phyloP scores from a whole-genome alignment of 2,797 vertebrate genomes.

The Chelmon rostratus region DNA sequence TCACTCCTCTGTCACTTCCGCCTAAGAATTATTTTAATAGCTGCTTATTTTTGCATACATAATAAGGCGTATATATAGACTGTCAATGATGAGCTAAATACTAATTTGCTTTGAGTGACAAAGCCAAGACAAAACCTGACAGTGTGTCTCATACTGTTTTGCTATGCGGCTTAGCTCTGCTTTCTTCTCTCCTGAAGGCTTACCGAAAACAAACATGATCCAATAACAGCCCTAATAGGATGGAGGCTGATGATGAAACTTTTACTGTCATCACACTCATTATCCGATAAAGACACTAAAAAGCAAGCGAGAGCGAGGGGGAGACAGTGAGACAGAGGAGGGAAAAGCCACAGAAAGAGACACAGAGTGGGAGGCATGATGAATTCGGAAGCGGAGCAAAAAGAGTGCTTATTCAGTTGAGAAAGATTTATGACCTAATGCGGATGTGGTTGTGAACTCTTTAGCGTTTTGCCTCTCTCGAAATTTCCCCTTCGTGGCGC shows the following conservation, averaged over 20 bases:
- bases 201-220: conserved; percentile 79
- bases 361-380: conserved; percentile 54
- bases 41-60: conserved; percentile 34
- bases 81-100: conserved; percentile 34
- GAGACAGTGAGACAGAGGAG: conserved; percentile 25
- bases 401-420: conserved; percentile 77
- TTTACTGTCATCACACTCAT: conserved; percentile 79
- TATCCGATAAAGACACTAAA: conserved; percentile 68
- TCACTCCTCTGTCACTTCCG: conserved; percentile 27
- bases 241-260: conserved; percentile 78
- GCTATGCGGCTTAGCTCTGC: conserved; percentile 51
- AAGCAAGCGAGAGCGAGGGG: conserved; percentile 35
- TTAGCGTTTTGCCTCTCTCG: conserved; percentile 71
- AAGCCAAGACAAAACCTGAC: conserved; percentile 63
- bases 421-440: conserved; percentile 82
- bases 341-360: conserved; percentile 45
- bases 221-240: conserved; percentile 78
- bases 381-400: conserved; percentile 77
- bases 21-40: conserved; percentile 20
- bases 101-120: conserved; percentile 57
- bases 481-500: conserved; percentile 68
- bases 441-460: conserved; percentile 73
- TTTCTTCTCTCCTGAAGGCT: conserved; percentile 68
- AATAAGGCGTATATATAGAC: conserved; percentile 6
- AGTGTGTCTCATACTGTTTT: conserved; percentile 47